These are phyloP conservation scores for Sarcophaga rosellei DNA, from an alignment of 2,888 invertebrate genomes.

Conservation along the genomic window DNA sequence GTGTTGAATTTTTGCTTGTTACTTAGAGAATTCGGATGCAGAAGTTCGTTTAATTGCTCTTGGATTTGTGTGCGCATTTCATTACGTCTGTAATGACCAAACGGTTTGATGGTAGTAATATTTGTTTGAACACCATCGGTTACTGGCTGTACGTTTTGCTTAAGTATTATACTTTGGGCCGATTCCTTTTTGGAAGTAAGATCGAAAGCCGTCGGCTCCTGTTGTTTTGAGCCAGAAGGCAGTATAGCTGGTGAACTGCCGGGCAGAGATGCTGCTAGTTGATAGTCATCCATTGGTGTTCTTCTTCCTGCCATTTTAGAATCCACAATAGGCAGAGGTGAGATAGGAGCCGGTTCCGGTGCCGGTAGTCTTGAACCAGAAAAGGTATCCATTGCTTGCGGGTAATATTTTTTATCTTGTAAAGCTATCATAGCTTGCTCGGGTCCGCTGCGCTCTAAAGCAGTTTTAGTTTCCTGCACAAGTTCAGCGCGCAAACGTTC, in stretches of 20 bases:
- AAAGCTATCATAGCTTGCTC: slow-evolving; percentile 2
- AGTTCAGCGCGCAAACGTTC: slow-evolving; percentile 11
- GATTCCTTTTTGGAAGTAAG: neutral
- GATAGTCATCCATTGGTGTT: neutral
- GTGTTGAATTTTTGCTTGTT: neutral
- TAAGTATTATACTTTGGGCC: neutral
- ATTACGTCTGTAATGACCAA: slow-evolving; percentile 35
- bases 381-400: neutral
- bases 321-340: neutral
- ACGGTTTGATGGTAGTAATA: neutral
- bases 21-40: neutral
- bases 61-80: slow-evolving; percentile 47
- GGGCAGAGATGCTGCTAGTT: neutral
- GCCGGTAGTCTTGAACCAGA: too few relatives aligned
- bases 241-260: neutral
- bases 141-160: neutral
- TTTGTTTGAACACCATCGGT: slow-evolving; percentile 42
- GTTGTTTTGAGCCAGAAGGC: neutral
- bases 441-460: slow-evolving; percentile 6
- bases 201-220: neutral
- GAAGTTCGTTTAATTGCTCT: slow-evolving; percentile 37
- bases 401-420: slow-evolving; percentile 14
- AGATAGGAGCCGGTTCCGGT: neutral
- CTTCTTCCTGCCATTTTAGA: neutral
- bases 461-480: slow-evolving; percentile 21